A percentile compares a stretch with the other conserved stretches of the same genome.
These are phyloP conservation scores for Meloidogyne floridensis DNA, from an alignment of 1,140 invertebrate species.

Conservation along the genomic window DNA sequence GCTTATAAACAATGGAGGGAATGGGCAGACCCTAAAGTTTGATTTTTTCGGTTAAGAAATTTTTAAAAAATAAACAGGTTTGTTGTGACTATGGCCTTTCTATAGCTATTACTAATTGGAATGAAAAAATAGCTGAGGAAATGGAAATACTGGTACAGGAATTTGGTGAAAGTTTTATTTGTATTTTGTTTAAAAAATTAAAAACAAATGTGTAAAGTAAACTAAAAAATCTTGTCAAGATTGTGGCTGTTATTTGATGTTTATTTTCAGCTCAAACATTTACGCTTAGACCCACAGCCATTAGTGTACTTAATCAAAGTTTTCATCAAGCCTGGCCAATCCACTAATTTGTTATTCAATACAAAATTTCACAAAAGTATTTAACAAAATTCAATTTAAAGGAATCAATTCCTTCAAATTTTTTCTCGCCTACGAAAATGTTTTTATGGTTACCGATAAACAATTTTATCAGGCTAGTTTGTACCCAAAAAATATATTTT, in stretches of 20 bases:
- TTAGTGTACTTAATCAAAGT: no score
- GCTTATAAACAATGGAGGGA: constrained; percentile 86
- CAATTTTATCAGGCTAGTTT: constrained; percentile 76
- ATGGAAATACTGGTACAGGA: constrained; percentile 67
- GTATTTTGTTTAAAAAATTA: no score
- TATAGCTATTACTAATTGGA: constrained; percentile 88
- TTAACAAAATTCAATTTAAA: constrained; percentile 35
- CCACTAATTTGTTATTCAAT: no score
- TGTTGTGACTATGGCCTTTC: constrained; percentile 97
- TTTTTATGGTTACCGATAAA: constrained; percentile 85
- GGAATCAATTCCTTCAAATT: constrained; percentile 97
- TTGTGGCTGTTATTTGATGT: no score
- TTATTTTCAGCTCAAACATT: no score
- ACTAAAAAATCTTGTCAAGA: no score
- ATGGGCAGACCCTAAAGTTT: constrained; percentile 76
- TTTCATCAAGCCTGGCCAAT: no score
- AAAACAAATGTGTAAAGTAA: no score
- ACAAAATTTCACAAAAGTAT: no score
- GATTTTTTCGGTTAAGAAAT: constrained; percentile 46
- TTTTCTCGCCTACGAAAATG: constrained; percentile 94
- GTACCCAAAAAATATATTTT: not conserved
- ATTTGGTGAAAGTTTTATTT: constrained; percentile 37
- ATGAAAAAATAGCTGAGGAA: constrained; percentile 70
- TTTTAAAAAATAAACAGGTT: constrained; percentile 74
- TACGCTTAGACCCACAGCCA: no score